Conservation (phyloP, 2,888 invertebrate species). For the Smittia sp. region DNA sequence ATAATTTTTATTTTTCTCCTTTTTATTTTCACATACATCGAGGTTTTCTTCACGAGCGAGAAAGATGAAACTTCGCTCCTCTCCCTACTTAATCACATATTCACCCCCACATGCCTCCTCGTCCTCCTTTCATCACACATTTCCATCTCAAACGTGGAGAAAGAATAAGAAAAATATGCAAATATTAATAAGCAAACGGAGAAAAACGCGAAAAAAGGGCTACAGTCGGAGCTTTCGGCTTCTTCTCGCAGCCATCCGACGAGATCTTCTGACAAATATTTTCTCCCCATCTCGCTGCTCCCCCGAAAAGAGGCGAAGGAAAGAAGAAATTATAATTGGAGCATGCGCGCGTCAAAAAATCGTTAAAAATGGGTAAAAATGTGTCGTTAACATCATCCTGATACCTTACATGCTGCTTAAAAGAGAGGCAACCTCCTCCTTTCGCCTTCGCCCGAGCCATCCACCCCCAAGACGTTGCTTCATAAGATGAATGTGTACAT, state of each 20-base stretch:
- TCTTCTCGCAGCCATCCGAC: not conserved
- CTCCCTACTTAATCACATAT: slow-evolving; percentile 21
- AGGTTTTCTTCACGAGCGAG: not conserved
- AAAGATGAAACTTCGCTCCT: not conserved
- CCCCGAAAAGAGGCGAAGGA: slow-evolving; percentile 9
- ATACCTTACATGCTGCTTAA: slow-evolving; percentile 4
- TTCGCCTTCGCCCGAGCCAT: not conserved
- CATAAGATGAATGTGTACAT: slow-evolving; percentile 22
- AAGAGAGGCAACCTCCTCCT: not conserved
- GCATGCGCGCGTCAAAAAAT: slow-evolving; percentile 12
- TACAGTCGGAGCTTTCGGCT: not conserved
- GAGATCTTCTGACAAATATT: slow-evolving; percentile 17
- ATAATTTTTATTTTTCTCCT: not conserved
- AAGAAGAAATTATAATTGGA: slow-evolving; percentile 24
- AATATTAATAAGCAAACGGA: slow-evolving; percentile 28
- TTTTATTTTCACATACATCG: slow-evolving; percentile 14
- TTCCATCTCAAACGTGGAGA: not conserved
- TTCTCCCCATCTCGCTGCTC: slow-evolving; percentile 5
- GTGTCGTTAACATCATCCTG: slow-evolving; percentile 9
- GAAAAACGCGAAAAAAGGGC: slow-evolving; percentile 9
- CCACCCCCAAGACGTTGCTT: not conserved
- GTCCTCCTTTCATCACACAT: not conserved
- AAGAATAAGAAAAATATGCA: slow-evolving; percentile 10
- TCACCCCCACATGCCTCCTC: slow-evolving; percentile 15
- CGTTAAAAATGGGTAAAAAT: slow-evolving; percentile 16